Base-by-base conservation (phyloP, 2,797 vertebrate genomes). In the Miichthys miiuy region DNA sequence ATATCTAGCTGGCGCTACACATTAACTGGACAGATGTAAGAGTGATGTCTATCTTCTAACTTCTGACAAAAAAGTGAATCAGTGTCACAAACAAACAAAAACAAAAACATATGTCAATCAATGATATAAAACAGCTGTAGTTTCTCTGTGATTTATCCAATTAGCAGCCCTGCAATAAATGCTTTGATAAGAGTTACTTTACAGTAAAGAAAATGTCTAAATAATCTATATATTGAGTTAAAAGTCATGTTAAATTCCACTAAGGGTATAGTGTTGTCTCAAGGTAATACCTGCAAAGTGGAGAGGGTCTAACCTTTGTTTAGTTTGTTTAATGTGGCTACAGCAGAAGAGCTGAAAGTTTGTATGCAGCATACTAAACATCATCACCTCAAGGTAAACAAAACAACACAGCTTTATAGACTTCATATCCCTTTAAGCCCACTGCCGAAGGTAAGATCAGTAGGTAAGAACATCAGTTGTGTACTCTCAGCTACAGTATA, bases 391-490 rank as follows among this genome's bases (percentile, higher is more conserved):
- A 3, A 81, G 81, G 77, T 74, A 81, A 80, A 75, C 69, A 72
- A 52, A 77, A 46, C 68, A 52, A 27, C 5, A 12, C 64, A 27
- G 50, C 67, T 84, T 68, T 75, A 41, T 23, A 65, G 47, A 21
- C 62, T 65, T 21, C 17, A 18, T 65, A 75, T 78, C 56, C 48
- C 67, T 82, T 62, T 67, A 76, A 80, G 44, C 66, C 69, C 27
- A 48, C 57, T 51, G 64, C 76, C 62, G 67, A 87, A 74, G 79
- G 71, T 75, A 56, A 79, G 82, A 82, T 84, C 76, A 88, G 77
- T 61, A 14, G 51, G 87, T 63, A 65, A 48, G 64, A 70, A 46
- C 69, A 75, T 77, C 73, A 79, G 72, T 84, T 72, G 74, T 23
- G 61, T 56, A 66, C 14, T 52, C 63, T 77, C 46, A 70, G 38